Base-by-base conservation (phyloP, 2,797 vertebrate genomes). In the Gymnoscopelus microlampas region DNA sequence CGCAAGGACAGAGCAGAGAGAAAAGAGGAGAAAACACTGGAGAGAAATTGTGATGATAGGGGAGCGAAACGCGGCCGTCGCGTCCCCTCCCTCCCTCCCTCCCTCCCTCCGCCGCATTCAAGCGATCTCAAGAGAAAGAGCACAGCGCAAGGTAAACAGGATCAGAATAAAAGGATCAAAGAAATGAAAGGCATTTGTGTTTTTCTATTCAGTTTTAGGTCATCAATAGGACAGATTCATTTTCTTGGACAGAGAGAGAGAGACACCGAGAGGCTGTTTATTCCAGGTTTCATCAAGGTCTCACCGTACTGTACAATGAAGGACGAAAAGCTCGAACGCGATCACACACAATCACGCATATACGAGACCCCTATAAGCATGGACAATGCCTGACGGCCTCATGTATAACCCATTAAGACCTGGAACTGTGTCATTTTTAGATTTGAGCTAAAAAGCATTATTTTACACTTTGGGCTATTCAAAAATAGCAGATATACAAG, bases 141-240 rank as follows among this genome's bases (percentile, higher is more conserved):
- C 4, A 47, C 7, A 54, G 63, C 55, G 60, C 73, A 77, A 63
- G 56, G 63, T 39, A 62, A 68, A 71, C 32, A 66, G 15, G 51
- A 73, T 39, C 8, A 74, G 80, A 77, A 15, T 59, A 12, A 2
- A 2, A 70, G 71, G 63, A 47, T 19, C 61, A 68, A 53, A 73
- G 1, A 12, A 35, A 53, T 15, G 10, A 65, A 6, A 5, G 53
- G 49, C 66, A 32, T 67, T 73, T 80, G 19, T 60, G 64, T 66
- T 76, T 73, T 79, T 61, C 77, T 79, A 70, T 55, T 81, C 60
- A 35, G 70, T 32, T 32, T 32, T 5, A 1, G 29, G 29, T 87
- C 62, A 77, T 74, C 76, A 77, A 68, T 56, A 83, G 67, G 58
- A 23, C 63, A 58, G 54, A 75, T 70, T 51, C 72, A 74, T 55